Conservation (phyloP, 2,113 vertebrate species). For the Pachypanchax playfairii region DNA sequence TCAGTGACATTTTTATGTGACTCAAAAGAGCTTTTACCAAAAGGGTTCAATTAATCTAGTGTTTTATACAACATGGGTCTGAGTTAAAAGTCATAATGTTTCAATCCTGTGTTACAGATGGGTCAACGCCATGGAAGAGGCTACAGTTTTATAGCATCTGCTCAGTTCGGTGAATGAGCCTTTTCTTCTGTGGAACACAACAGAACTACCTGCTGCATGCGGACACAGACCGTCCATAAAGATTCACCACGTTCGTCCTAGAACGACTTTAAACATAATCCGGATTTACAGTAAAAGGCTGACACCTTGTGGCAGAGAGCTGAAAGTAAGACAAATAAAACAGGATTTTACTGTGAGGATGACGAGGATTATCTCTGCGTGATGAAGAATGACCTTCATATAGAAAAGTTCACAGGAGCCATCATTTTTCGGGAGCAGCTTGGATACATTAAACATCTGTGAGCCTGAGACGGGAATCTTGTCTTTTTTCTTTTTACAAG, state of each 20-base stretch:
- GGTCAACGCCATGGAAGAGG: constrained; percentile 94
- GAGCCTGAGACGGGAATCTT: background rate
- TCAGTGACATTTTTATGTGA: no score
- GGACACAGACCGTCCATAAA: constrained; percentile 15
- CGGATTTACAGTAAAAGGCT: no score
- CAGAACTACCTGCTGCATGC: constrained; percentile 48
- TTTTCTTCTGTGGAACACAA: constrained; percentile 42
- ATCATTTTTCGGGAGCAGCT: constrained; percentile 26
- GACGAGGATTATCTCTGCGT: constrained; percentile 6
- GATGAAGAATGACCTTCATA: background rate
- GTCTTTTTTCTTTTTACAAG: background rate
- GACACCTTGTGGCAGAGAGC: constrained; percentile 16
- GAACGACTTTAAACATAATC: constrained; percentile 4
- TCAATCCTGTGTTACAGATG: constrained; percentile 81
- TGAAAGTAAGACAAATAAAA: background rate
- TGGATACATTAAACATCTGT: background rate
- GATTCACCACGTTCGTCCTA: constrained; percentile 18
- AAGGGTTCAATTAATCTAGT: no score
- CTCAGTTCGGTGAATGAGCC: constrained; percentile 15
- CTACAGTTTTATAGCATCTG: constrained; percentile 91
- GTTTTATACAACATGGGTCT: no score
- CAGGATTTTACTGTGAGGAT: background rate
- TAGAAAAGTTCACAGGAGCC: constrained; percentile 6
- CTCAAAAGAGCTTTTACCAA: no score
- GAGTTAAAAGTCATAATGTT: background rate